Evolutionary conservation across 2,113 vertebrate species (phyloP).

Genomic region (Hippocampus barbouri): DNA sequence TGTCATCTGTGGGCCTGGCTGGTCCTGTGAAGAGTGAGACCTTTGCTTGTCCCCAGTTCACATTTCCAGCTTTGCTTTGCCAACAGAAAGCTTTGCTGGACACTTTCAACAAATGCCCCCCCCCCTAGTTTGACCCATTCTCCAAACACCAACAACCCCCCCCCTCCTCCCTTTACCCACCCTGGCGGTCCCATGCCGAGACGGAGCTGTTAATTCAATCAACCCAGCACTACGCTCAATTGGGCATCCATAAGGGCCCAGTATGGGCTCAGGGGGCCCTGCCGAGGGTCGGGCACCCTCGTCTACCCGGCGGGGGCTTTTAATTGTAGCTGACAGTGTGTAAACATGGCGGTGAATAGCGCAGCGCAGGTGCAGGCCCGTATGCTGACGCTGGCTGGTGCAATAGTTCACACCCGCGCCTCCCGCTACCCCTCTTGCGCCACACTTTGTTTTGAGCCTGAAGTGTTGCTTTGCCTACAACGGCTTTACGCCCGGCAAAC

Average conservation of each 20-base stretch:
- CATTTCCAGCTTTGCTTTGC: conserved; percentile 68
- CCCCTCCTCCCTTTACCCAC: background rate
- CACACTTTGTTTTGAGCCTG: conserved; percentile 19
- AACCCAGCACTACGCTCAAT: conserved; percentile 76
- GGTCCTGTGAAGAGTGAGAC: conserved; percentile 67
- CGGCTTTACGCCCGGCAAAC: background rate
- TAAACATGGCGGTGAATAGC: conserved; percentile 79
- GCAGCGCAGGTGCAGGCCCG: conserved; percentile 73
- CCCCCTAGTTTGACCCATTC: conserved; percentile 38
- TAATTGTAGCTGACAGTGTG: conserved; percentile 81
- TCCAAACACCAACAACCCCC: conserved; percentile 15
- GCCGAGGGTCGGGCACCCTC: conserved; percentile 53
- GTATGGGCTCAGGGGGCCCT: conserved; percentile 62
- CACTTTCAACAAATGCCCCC: conserved; percentile 62
- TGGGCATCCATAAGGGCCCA: conserved; percentile 76
- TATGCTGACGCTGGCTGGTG: conserved; percentile 46
- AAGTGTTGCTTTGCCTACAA: conserved; percentile 10
- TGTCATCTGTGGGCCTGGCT: conserved; percentile 24
- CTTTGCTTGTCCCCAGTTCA: conserved; percentile 72
- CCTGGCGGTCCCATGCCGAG: conserved; percentile 59
- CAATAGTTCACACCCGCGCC: conserved; percentile 68
- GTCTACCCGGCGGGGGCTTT: conserved; percentile 64
- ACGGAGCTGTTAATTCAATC: conserved; percentile 81
- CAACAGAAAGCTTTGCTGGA: conserved; percentile 71
- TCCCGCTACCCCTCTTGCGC: conserved; percentile 21